Percentiles rank a stretch among this genome's conserved stretches.
Conservation (phyloP, 2,113 vertebrate genomes). For the Scomber japonicus region DNA sequence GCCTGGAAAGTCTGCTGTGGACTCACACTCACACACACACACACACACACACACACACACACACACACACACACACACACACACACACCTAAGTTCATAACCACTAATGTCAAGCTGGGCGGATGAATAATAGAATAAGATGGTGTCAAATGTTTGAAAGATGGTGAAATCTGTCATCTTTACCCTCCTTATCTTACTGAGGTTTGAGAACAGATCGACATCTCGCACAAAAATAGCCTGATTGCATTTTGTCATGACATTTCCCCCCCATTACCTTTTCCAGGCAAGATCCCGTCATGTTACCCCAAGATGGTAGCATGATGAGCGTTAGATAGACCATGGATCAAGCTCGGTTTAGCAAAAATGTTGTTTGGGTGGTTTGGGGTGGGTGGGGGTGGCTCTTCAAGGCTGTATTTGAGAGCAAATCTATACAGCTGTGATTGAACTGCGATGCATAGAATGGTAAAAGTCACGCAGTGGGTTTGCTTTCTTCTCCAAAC, state of each 20-base stretch:
- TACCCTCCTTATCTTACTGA: neutral
- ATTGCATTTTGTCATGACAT: neutral
- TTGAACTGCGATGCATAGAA: neutral
- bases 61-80: no score
- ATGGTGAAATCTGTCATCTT: neutral
- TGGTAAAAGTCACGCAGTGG: neutral
- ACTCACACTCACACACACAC: neutral
- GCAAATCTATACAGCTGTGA: neutral
- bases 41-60: neutral
- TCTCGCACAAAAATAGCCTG: constrained; percentile 8
- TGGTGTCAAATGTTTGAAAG: constrained; percentile 25
- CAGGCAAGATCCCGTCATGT: no score
- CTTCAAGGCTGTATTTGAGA: neutral
- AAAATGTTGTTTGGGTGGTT: neutral
- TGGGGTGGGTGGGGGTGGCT: no score
- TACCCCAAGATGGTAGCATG: constrained; percentile 1
- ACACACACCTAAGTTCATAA: constrained; percentile 14
- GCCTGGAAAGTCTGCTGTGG: constrained; percentile 43
- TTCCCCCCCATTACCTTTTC: no score
- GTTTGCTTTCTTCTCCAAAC: neutral
- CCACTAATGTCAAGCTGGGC: constrained; percentile 15
- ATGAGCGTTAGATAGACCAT: constrained; percentile 1
- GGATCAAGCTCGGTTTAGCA: constrained; percentile 6
- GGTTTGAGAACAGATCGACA: neutral
- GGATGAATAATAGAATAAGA: constrained; percentile 51